Evolutionary conservation across 1,140 invertebrate genomes (phyloP).

Genomic region (Xylocopa sonorina): DNA sequence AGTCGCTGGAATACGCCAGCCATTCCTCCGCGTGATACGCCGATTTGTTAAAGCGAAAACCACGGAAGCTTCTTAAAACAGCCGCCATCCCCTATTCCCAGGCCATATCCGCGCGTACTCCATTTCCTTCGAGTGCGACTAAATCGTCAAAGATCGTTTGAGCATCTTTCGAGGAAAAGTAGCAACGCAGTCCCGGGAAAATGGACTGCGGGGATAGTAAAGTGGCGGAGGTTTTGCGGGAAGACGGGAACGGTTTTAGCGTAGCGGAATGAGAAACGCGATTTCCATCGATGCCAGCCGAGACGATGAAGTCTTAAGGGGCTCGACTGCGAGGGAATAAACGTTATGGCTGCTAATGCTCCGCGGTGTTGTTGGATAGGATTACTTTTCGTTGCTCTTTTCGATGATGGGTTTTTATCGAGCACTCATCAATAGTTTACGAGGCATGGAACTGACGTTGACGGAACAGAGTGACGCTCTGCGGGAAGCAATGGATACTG

Average conservation of each 20-base stretch:
- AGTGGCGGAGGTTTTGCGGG: constrained; percentile 12
- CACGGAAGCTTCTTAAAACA: constrained; percentile 20
- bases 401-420: neutral
- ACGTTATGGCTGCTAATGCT: neutral
- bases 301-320: constrained; percentile 30
- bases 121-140: constrained; percentile 29
- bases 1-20: neutral
- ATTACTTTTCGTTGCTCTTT: neutral
- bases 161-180: constrained; percentile 14
- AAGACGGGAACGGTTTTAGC: constrained; percentile 1
- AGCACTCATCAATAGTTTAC: neutral
- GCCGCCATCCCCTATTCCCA: no score
- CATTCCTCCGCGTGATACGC: constrained; percentile 15
- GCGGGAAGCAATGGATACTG: no score
- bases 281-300: constrained; percentile 7
- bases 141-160: constrained; percentile 47
- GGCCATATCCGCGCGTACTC: neutral
- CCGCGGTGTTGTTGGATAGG: neutral
- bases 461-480: no score
- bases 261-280: constrained; percentile 5
- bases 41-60: constrained; percentile 41
- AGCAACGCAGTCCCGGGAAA: neutral
- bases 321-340: neutral
- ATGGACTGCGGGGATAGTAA: neutral
- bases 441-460: neutral